Base-by-base conservation (phyloP, 2,797 vertebrate genomes). In the Sebastes umbrosus region DNA sequence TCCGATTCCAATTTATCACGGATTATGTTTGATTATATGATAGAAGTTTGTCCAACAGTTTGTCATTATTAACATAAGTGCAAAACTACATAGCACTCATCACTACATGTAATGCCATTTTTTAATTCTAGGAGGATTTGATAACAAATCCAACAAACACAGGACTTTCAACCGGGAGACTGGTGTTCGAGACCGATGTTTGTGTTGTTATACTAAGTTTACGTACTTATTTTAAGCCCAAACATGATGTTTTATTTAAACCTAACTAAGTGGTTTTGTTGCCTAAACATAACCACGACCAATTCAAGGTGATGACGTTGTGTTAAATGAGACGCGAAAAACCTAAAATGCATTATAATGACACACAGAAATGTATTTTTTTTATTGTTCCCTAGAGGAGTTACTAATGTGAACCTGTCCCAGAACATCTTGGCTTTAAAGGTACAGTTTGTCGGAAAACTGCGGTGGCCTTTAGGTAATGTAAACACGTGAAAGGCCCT, bases 181-280 rank as follows among this genome's bases (percentile, higher is more conserved):
- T 18, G 7, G 16, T 18, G 43, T 0, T 43, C 0, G 39, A 43
- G 39, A 43, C 2, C 3, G 6, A 18, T 8, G 43, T 46, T 46
- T 46, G 16, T 50, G 46, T 46, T 18, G 43, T 46, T 50, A 0
- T 50, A 50, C 43, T 0, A 0, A 0, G 18, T 50, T 0, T 50
- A 20, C 46, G 1, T 20, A 50, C 46, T 50, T 50, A 20, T 50
- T 50, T 50, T 50, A 50, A 18, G 7, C 46, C 46, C 46, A 50
- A 20, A 0, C 46, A 20, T 50, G 43, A 50, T 50, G 18, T 50
- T 50, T 50, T 46, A 20, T 8, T 0, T 50, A 18, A 50, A 50
- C 46, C 46, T 50, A 50, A 50, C 46, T 20, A 50, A 50, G 43
- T 46, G 6, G 43, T 43, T 43, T 43, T 43, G 39, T 0, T 43